phyloP scores from a whole-genome alignment of 2,797 vertebrate genomes.

The Ammospiza maritima region DNA sequence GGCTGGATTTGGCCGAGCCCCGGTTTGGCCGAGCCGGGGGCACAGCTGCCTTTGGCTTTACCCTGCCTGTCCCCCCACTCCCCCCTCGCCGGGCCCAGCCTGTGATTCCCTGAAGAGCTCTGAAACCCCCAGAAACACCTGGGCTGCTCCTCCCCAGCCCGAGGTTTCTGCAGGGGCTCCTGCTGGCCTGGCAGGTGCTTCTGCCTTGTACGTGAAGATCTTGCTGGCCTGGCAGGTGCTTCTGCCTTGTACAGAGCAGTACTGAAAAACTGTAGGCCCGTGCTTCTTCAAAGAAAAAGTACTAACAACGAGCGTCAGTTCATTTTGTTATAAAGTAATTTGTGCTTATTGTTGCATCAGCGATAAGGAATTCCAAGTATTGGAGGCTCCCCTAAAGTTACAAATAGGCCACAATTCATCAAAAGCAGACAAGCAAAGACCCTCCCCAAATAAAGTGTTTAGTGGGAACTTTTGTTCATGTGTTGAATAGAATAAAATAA shows the following conservation, averaged over 20 bases:
- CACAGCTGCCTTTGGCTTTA: not conserved
- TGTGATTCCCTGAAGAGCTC: not conserved
- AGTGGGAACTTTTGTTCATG: not conserved
- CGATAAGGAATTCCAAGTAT: not conserved
- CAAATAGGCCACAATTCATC: accelerated
- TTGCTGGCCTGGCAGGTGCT: not conserved
- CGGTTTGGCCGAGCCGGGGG: not conserved
- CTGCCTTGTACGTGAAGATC: not conserved
- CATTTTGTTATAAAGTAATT: not conserved
- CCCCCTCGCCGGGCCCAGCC: too few relatives aligned
- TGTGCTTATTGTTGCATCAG: not conserved
- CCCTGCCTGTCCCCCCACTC: not conserved
- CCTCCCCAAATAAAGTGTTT: not conserved
- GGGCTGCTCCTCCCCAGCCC: not conserved
- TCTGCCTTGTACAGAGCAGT: not conserved
- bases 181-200: not conserved
- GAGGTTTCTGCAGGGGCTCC: not conserved
- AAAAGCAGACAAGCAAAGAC: not conserved
- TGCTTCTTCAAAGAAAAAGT: not conserved
- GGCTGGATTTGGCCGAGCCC: not conserved
- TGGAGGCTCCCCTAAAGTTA: not conserved
- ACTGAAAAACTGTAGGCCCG: not conserved
- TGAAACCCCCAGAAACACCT: not conserved
- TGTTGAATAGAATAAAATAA: not conserved
- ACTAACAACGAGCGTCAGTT: not conserved